Base-by-base conservation (phyloP, 2,797 vertebrate genomes). In the Bryconaethiops microstoma region DNA sequence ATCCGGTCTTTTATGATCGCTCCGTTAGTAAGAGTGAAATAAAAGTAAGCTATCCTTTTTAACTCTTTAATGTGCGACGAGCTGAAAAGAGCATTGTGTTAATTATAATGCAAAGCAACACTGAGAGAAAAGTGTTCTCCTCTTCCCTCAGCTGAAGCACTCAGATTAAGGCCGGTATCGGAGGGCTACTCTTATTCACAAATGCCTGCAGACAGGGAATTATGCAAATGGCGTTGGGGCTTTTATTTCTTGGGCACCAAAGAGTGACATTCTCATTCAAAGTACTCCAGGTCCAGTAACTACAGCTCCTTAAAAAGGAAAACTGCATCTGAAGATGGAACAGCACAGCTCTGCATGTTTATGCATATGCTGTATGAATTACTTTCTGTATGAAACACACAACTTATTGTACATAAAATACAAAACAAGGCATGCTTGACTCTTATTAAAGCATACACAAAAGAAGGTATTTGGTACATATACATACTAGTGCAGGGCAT, bases 401-500 rank as follows among this genome's bases (percentile, higher is more conserved):
- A 48, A 64, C 0, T 62, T 19, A 7, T 9, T 76, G 29, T 21
- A n/a, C 13, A 42, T 10, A n/a, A 57, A 57, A 57, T n/a, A 5
- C 8, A 5, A 71, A 71, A 29, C 52, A 29, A 70, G 16, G 17
- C 17, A 48, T 21, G 17, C 23, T 73, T 29, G 16, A 74, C 1
- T 29, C 29, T 40, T 14, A 25, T 54, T 60, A 48, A 25, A 57
- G 25, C 21, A 40, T 25, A 21, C 69, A 70, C 83, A 21, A 48
- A 50, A 75, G 64, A 25, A 82, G 52, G 16, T n/a, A 16, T 19
- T 8, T 65, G 14, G 68, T 14, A n/a, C 14, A 45, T 55, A n/a
- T 39, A 94, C 96, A 0, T 95, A 99, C 97, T 97, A 86, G 97
- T 99, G 81, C 97, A 99, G 0, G 97, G 97, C 96, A 96, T 99